phyloP scores from a whole-genome alignment of 2,888 invertebrate species.

The Caenorhabditis sinica region DNA sequence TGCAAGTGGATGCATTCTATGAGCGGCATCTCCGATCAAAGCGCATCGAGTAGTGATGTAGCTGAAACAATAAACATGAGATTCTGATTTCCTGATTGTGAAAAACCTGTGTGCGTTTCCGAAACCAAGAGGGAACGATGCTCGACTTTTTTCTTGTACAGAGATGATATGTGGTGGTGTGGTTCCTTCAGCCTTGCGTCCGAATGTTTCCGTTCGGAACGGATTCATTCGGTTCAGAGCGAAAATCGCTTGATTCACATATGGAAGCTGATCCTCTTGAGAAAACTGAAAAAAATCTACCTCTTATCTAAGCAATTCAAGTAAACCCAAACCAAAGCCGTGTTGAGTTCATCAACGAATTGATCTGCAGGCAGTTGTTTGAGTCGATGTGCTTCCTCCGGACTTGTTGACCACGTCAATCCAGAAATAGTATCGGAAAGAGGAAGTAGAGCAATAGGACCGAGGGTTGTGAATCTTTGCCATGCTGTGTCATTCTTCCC shows the following conservation, averaged over 20 bases:
- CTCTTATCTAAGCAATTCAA: too few relatives aligned
- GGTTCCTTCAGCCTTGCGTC: conserved; percentile 80
- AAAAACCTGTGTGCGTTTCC: conserved; percentile 90
- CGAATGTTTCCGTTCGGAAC: conserved; percentile 84
- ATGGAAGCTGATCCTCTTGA: conserved; percentile 80
- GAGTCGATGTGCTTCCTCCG: conserved; percentile 89
- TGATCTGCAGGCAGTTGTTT: conserved; percentile 88
- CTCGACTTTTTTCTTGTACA: conserved; percentile 88
- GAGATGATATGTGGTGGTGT: conserved; percentile 88
- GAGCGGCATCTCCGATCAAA: conserved; percentile 89
- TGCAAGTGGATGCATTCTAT: conserved; percentile 94
- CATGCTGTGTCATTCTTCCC: conserved; percentile 92
- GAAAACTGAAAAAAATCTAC: conserved; percentile 79
- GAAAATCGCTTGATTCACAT: conserved; percentile 79
- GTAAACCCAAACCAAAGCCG: conserved; percentile 89
- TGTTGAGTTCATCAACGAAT: conserved; percentile 93
- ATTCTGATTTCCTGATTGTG: neutral
- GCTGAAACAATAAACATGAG: conserved; percentile 80
- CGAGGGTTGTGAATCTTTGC: conserved; percentile 95
- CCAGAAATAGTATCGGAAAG: conserved; percentile 90
- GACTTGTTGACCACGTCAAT: conserved; percentile 94
- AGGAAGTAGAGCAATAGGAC: conserved; percentile 95
- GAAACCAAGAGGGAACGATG: conserved; percentile 94
- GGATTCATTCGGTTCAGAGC: conserved; percentile 73
- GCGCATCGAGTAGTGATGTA: conserved; percentile 92